Evolutionary conservation across 2,113 vertebrate genomes (phyloP).

Genomic region (Odobenus rosmarus): DNA sequence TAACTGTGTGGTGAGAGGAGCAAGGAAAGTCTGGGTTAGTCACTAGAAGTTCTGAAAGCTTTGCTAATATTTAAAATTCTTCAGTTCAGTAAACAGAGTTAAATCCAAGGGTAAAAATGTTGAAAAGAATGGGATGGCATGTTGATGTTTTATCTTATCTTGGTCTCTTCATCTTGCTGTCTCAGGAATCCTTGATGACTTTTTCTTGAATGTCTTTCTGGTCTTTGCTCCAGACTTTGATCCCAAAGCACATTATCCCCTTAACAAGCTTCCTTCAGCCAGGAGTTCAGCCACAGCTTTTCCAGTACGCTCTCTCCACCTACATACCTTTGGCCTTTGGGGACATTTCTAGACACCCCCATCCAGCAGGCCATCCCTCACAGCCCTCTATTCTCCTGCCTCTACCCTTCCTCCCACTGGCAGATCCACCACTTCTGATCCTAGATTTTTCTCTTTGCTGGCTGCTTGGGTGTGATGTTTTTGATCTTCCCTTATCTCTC

Average conservation of each 20-base stretch:
- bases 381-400: neutral
- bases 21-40: neutral
- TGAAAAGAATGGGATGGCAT: neutral
- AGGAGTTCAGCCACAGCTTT: neutral
- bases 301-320: neutral
- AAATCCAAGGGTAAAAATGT: neutral
- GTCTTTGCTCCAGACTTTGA: neutral
- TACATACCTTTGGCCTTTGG: neutral
- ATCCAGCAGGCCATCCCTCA: neutral
- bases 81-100: neutral
- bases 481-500: neutral
- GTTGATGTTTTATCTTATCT: neutral
- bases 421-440: neutral
- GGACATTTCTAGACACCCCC: neutral
- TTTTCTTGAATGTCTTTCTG: neutral
- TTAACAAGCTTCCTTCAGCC: neutral
- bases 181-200: neutral
- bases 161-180: neutral
- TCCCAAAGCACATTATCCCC: neutral
- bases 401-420: neutral
- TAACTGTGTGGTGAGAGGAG: neutral
- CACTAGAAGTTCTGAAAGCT: neutral
- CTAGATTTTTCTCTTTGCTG: neutral
- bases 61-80: conserved; percentile 23
- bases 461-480: neutral